These are phyloP conservation scores for Epinephelus cyanopodus DNA, from an alignment of 2,113 vertebrate genomes.

Conservation along the genomic window DNA sequence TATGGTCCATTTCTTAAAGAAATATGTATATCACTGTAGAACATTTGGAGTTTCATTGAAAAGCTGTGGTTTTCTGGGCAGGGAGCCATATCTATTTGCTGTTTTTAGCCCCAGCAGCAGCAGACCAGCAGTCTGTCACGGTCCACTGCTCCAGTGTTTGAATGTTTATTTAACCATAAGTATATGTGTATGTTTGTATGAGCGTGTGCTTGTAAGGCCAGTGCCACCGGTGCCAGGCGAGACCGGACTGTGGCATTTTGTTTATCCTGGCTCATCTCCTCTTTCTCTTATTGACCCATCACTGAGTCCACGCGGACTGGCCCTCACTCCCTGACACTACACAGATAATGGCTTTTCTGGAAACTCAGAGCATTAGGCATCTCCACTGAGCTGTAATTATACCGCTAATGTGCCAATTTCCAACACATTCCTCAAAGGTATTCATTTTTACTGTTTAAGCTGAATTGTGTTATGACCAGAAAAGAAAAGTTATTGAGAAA, in stretches of 20 bases:
- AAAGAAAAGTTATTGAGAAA: conserved; percentile 21
- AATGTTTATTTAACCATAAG: conserved; percentile 60
- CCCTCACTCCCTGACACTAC: conserved; percentile 38
- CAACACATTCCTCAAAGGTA: conserved; percentile 42
- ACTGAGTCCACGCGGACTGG: conserved; percentile 28
- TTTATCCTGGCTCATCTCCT: conserved; percentile 53
- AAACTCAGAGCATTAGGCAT: conserved; percentile 45
- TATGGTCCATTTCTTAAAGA: neutral
- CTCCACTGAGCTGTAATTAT: conserved; percentile 65
- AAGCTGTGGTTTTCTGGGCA: conserved; percentile 22
- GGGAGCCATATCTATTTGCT: conserved; percentile 60
- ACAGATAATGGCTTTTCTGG: conserved; percentile 70
- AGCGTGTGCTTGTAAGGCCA: conserved; percentile 10
- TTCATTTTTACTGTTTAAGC: conserved; percentile 37
- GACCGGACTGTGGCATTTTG: conserved; percentile 44
- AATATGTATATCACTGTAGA: neutral
- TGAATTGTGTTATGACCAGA: conserved; percentile 19
- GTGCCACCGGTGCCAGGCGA: conserved; percentile 7
- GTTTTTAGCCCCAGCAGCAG: conserved; percentile 51
- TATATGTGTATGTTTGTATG: conserved; percentile 31
- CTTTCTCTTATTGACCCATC: conserved; percentile 62
- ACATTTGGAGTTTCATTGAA: conserved; percentile 5
- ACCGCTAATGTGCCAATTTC: conserved; percentile 57
- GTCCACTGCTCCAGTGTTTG: conserved; percentile 44
- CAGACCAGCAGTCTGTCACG: conserved; percentile 57